Conservation (phyloP, 2,797 vertebrate species). For the Ctenopoma multispine region DNA sequence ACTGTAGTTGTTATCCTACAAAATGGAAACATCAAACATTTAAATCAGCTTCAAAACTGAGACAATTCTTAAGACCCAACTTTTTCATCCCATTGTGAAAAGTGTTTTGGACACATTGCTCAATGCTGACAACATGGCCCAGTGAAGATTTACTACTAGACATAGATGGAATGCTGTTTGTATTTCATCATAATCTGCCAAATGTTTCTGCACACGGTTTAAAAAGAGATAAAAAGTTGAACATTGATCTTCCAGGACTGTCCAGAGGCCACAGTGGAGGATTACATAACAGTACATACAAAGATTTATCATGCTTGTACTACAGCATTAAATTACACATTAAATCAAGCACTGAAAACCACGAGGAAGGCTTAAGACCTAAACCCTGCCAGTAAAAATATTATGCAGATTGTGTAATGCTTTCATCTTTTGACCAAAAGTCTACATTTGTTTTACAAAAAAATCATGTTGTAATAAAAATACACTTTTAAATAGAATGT, state of each 20-base stretch:
- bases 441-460: background rate
- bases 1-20: background rate
- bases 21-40: too few species aligned
- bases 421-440: background rate
- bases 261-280: background rate
- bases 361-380: background rate
- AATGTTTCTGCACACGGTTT: slow-evolving; percentile 5
- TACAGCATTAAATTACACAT: background rate
- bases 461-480: background rate
- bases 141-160: background rate
- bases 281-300: background rate
- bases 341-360: background rate
- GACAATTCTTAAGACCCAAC: background rate
- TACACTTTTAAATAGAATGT: too few species aligned
- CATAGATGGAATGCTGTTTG: background rate
- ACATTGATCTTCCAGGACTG: background rate
- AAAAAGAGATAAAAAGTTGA: background rate
- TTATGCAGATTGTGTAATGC: background rate
- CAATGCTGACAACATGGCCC: background rate
- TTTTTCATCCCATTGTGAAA: slow-evolving; percentile 1
- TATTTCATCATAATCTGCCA: background rate
- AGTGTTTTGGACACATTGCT: slow-evolving; percentile 1
- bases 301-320: background rate
- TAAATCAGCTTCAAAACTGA: background rate
- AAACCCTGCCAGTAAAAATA: background rate